Evolutionary conservation across 2,888 invertebrate species (phyloP), one percentile per base, ranked within the genome.

Genomic region (Stratiomys singularior): DNA sequence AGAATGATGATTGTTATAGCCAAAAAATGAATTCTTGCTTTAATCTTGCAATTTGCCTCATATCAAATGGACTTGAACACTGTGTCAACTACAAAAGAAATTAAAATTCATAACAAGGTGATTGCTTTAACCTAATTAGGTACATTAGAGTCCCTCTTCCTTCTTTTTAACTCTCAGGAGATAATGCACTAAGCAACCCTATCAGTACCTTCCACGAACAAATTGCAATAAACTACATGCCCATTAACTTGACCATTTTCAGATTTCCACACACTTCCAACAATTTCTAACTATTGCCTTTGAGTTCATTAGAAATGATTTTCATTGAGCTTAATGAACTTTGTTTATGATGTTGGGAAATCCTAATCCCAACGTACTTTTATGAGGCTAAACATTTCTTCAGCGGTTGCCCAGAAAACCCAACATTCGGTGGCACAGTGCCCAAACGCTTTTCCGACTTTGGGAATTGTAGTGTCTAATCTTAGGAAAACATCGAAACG

Each of bases 401-500:
- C 18, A 13, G 7, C 56, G 56, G 56, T 72, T 9, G 56, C 18
- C 52, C 27, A 56, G n/a, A n/a, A n/a, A n/a, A n/a, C n/a, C n/a
- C n/a, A n/a, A n/a, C n/a, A n/a, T n/a, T n/a, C n/a, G n/a, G n/a
- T n/a, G n/a, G n/a, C n/a, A n/a, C n/a, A n/a, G n/a, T n/a, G n/a
- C n/a, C n/a, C n/a, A n/a, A 5, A 60, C 15, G 37, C 37, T 37
- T 25, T 25, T 25, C 23, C 60, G 23, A 60, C 60, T 60, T 60
- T 52, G 11, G 37, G 21, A 56, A 27, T 37, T n/a, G 28, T 27
- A 28, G 23, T 18, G 11, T 74, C 74, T 74, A 74, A 74, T 74
- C 74, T 74, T 74, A 74, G n/a, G 15, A 11, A 74, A 60, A 74
- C 74, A 74, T 74, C 60, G 74, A 74, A 74, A 74, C 25, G 74